Evolutionary conservation across 2,797 vertebrate species (phyloP), one percentile per base, ranked within the genome.

Genomic region (Malurus splendens): DNA sequence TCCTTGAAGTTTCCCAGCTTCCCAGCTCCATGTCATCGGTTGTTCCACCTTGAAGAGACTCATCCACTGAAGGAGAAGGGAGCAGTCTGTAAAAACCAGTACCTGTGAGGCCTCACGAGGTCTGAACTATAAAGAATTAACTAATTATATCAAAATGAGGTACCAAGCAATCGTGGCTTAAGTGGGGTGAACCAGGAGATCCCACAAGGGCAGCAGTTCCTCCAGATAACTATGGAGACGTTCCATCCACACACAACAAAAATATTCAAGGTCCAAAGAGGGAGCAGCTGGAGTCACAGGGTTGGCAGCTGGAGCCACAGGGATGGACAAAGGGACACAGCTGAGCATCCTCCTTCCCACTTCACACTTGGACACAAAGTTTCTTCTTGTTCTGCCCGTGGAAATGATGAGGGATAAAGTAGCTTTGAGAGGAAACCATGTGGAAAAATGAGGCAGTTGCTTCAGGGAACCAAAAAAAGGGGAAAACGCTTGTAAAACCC

Each of bases 21-120:
- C 50, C 61, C 64, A 76, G 64, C 64, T 65, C 45, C 23, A 9
- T 19, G 44, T 28, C 54, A 16, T 1, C 32, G 25, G 36, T 23
- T 70, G 54, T 17, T 89, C 72, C 65, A 41, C 15, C 65, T 64
- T 1, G 0, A 18, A 22, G 0, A 42, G 14, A 15, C 14, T 71
- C 61, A 23, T 23, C 61, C 54, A 3, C 23, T 1, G 12, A 25
- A 61, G 30, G 22, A 56, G 19, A 80, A 38, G 12, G 7, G 24
- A 44, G 56, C 41, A 65, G 54, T 20, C 61, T 6, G 23, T n/a
- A 30, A 61, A 83, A 78, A 16, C 5, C 36, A 56, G 38, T 23
- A 50, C 23, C 44, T 23, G 66, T 0, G 4, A 78, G 36, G 47
- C 38, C 82, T 62, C 18, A 0, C 0, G 0, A 66, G 22, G 65